Percentiles rank a stretch among this genome's conserved stretches.
Conservation (phyloP, 2,888 invertebrate genomes). For the Andrena dorsata region DNA sequence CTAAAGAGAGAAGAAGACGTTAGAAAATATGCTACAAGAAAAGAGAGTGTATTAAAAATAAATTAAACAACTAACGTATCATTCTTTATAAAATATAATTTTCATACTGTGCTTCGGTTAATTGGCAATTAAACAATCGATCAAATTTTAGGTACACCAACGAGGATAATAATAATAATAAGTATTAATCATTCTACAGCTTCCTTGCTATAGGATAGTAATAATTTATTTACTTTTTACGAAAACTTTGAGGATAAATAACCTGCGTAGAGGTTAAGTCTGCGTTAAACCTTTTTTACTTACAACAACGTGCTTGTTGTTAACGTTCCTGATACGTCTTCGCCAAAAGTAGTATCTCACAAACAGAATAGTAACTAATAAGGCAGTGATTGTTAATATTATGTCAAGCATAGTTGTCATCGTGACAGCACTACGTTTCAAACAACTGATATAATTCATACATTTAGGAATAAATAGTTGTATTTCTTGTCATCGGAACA, state of each 20-base stretch:
- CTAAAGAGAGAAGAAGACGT: slow-evolving; percentile 79
- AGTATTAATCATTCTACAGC: not conserved
- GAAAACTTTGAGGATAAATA: not conserved
- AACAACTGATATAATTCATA: slow-evolving; percentile 3
- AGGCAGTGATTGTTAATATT: slow-evolving; percentile 47
- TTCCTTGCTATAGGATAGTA: not conserved
- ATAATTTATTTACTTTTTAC: not conserved
- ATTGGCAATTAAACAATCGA: not conserved
- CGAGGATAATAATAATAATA: not conserved
- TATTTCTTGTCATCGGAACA: not conserved
- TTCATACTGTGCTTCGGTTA: not conserved
- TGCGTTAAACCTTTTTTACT: slow-evolving; percentile 54
- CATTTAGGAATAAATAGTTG: not conserved
- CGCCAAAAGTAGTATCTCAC: slow-evolving; percentile 64
- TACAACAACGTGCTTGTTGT: slow-evolving; percentile 78
- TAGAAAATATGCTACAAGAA: not conserved
- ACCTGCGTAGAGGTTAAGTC: slow-evolving; percentile 33
- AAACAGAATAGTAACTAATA: slow-evolving; percentile 57
- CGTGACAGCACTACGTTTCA: not conserved
- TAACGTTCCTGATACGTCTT: slow-evolving; percentile 65
- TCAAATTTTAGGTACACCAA: not conserved
- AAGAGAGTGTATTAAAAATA: not conserved
- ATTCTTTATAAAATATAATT: not conserved
- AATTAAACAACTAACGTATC: not conserved
- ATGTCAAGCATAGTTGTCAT: slow-evolving; percentile 32